phyloP scores from a whole-genome alignment of 2,888 invertebrate genomes.

The Chrysotoxum bicinctum region DNA sequence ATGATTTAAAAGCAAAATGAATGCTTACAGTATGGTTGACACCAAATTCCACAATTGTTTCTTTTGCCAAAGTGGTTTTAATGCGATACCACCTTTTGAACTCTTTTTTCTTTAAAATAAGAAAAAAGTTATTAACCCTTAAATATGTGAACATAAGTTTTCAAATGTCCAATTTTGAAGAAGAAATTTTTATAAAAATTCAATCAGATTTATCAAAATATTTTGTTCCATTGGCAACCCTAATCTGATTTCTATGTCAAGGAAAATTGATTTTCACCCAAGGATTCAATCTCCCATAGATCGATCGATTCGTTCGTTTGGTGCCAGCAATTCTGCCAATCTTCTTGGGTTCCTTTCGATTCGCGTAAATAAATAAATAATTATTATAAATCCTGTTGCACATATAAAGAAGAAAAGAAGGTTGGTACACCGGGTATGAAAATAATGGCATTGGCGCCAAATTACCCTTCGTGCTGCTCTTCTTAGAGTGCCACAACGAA shows the following conservation, averaged over 20 bases:
- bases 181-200: background rate
- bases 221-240: background rate
- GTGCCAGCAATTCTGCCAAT: constrained; percentile 52
- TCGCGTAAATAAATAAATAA: constrained; percentile 61
- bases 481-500: background rate
- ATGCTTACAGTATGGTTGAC: too few relatives aligned
- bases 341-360: constrained; percentile 48
- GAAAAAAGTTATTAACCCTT: too few relatives aligned
- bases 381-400: constrained; percentile 60
- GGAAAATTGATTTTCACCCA: constrained; percentile 35
- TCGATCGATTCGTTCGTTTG: constrained; percentile 34
- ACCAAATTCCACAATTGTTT: too few relatives aligned
- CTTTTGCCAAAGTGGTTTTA: too few relatives aligned
- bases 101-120: too few relatives aligned
- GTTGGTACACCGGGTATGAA: background rate
- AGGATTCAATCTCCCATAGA: constrained; percentile 59
- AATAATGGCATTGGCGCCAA: constrained; percentile 67
- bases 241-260: background rate
- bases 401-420: background rate
- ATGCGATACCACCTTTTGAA: too few relatives aligned
- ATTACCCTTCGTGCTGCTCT: constrained; percentile 63
- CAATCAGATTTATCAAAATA: background rate
- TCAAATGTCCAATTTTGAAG: too few relatives aligned
- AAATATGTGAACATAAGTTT: too few relatives aligned
- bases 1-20: too few relatives aligned